A percentile compares a stretch with the other conserved stretches of the same genome.
phyloP scores from a whole-genome alignment of 2,113 vertebrate genomes.

The Prionailurus viverrinus region DNA sequence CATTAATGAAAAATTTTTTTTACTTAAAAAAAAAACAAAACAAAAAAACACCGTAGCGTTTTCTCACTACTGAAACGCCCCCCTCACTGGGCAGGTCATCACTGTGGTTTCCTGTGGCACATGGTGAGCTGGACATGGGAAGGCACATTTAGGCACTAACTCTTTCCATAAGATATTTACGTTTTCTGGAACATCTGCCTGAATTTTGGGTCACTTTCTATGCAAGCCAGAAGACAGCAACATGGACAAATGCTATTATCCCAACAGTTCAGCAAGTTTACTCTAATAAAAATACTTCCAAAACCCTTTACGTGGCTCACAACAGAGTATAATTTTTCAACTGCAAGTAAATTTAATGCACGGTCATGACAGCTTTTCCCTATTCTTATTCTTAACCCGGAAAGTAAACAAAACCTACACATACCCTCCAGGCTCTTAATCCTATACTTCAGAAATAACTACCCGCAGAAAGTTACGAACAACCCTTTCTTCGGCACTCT shows the following conservation, averaged over 20 bases:
- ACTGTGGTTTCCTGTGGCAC: not conserved
- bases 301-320: not conserved
- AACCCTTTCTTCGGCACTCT: not conserved
- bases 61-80: not conserved
- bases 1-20: too few relatives aligned
- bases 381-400: not conserved
- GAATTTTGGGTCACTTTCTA: not conserved
- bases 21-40: too few relatives aligned
- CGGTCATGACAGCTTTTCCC: not conserved
- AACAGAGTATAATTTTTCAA: not conserved
- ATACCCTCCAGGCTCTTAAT: not conserved
- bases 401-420: not conserved
- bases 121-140: not conserved
- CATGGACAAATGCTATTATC: not conserved
- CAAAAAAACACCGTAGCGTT: not conserved
- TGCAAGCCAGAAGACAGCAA: not conserved
- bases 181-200: not conserved
- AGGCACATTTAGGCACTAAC: not conserved
- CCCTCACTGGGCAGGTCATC: not conserved
- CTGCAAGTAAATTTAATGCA: slow-evolving; percentile 8
- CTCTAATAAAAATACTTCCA: not conserved
- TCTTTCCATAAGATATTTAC: not conserved
- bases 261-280: not conserved
- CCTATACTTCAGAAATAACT: not conserved
- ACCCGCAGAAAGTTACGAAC: not conserved